These are phyloP conservation scores for Euzophera pinguis DNA, from an alignment of 2,888 invertebrate species.

Conservation along the genomic window DNA sequence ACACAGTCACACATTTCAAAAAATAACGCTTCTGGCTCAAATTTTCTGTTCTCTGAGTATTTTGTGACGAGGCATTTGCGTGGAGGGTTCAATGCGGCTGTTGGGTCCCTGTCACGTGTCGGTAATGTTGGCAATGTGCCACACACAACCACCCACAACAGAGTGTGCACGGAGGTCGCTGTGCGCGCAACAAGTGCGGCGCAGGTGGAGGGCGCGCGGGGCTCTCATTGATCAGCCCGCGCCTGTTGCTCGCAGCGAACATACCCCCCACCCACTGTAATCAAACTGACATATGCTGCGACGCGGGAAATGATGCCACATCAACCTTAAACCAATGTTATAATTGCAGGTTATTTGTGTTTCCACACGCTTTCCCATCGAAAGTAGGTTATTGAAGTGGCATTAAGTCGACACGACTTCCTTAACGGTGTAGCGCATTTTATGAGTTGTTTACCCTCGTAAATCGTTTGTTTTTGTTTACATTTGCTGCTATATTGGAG, in stretches of 20 bases:
- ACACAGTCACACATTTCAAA: too few relatives aligned
- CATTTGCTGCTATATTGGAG: not conserved
- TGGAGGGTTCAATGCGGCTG: not conserved
- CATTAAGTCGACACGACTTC: not conserved
- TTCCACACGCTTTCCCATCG: constrained; percentile 3
- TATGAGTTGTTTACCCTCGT: constrained; percentile 8
- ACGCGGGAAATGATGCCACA: constrained; percentile 15
- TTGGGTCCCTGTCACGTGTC: not conserved
- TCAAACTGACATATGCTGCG: constrained; percentile 41
- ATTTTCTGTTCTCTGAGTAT: not conserved
- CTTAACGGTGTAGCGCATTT: not conserved
- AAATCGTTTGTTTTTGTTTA: constrained; percentile 12
- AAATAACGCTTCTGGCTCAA: too few relatives aligned
- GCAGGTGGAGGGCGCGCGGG: constrained; percentile 49
- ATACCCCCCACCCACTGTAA: constrained; percentile 41
- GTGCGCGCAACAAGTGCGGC: constrained; percentile 75
- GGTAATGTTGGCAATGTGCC: constrained; percentile 13
- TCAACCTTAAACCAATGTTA: constrained; percentile 17
- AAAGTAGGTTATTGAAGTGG: constrained; percentile 8
- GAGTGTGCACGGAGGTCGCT: constrained; percentile 25
- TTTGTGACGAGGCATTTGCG: not conserved
- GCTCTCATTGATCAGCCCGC: constrained; percentile 67
- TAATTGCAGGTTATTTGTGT: constrained; percentile 14
- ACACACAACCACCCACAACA: too few relatives aligned
- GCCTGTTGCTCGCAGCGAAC: constrained; percentile 61